These are phyloP conservation scores for Tichodroma muraria DNA, from an alignment of 2,113 vertebrate species.

Conservation along the genomic window DNA sequence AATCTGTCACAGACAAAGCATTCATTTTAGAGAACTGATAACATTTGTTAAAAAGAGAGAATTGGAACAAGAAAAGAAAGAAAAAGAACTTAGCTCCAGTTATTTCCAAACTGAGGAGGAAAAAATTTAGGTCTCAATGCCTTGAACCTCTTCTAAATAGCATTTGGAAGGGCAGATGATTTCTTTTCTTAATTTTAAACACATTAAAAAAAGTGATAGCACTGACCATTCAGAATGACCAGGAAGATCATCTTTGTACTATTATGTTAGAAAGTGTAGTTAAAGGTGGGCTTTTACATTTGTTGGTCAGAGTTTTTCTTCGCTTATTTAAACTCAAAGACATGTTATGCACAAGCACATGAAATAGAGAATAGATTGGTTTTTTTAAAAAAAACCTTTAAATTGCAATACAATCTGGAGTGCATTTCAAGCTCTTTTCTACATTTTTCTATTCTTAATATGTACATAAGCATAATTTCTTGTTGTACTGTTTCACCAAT, in stretches of 20 bases:
- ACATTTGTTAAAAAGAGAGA: neutral
- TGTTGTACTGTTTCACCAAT: neutral
- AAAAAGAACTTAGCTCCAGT: neutral
- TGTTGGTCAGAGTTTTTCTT: neutral
- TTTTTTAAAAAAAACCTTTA: neutral
- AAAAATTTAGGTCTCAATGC: neutral
- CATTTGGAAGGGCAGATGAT: neutral
- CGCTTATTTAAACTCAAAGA: neutral
- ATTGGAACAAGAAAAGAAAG: neutral
- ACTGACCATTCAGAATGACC: neutral
- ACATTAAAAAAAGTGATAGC: neutral
- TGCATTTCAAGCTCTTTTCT: neutral
- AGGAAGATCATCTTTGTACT: neutral
- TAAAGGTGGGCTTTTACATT: neutral
- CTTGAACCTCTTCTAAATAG: neutral
- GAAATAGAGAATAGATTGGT: neutral
- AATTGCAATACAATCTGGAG: neutral
- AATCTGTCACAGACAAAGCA: neutral
- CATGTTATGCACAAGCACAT: neutral
- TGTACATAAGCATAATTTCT: neutral
- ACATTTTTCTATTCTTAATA: neutral
- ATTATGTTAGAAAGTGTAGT: neutral
- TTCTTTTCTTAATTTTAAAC: neutral
- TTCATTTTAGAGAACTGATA: neutral
- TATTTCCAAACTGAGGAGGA: neutral